These are phyloP conservation scores for Parazoanthus swiftii DNA, from an alignment of 92 coral and sea anemone species.

Conservation along the genomic window DNA sequence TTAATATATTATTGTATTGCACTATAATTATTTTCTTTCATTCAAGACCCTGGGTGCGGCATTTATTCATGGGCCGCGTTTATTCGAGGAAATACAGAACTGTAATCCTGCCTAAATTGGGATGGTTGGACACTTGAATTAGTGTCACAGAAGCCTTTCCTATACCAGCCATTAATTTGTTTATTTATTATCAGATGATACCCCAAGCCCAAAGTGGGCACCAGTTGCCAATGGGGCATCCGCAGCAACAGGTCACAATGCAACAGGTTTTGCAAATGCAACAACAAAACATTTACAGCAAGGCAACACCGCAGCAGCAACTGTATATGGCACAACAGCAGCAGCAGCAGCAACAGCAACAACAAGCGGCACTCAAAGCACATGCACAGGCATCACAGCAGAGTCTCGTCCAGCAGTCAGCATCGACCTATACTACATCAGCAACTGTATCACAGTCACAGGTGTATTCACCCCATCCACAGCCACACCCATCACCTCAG, in stretches of 20 bases:
- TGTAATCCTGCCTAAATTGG: no score
- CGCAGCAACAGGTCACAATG: slow-evolving; percentile 7
- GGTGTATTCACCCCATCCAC: slow-evolving; percentile 38
- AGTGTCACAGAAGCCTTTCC: no score
- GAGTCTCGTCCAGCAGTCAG: slow-evolving; percentile 13
- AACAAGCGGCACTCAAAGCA: slow-evolving; percentile 29
- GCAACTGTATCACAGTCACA: slow-evolving; percentile 19
- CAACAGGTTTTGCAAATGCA: slow-evolving; percentile 34
- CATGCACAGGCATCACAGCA: slow-evolving; percentile 10
- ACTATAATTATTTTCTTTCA: no score
- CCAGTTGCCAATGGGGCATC: slow-evolving; percentile 25
- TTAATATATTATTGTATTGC: no score
- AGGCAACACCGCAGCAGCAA: slow-evolving; percentile 26
- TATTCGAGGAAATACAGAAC: no score
- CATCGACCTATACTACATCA: slow-evolving; percentile 16
- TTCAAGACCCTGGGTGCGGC: no score
- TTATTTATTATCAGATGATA: not conserved
- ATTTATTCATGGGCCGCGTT: no score
- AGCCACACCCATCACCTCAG: slow-evolving; percentile 39
- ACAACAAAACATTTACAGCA: slow-evolving; percentile 3
- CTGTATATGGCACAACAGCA: slow-evolving; percentile 22
- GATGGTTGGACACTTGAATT: no score
- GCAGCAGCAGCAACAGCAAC: slow-evolving; percentile 19
- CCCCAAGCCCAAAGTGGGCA: not conserved
- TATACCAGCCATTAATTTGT: no score